Conservation (phyloP, 2,888 invertebrate species). For the Drosophila borborema region DNA sequence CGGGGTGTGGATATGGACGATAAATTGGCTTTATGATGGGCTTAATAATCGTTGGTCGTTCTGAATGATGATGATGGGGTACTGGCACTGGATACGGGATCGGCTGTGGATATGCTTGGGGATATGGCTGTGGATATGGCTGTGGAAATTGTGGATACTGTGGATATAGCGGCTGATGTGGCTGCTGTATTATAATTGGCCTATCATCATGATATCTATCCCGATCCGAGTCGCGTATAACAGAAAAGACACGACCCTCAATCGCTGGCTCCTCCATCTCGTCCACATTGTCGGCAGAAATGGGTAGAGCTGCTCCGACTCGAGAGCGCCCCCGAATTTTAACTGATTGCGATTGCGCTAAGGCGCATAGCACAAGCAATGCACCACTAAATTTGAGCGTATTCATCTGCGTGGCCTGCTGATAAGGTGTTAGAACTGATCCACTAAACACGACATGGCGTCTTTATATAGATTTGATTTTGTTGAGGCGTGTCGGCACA, state of each 20-base stretch:
- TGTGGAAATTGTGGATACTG: not conserved
- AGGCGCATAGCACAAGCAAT: slow-evolving; percentile 33
- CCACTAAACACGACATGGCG: not conserved
- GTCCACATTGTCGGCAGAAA: slow-evolving; percentile 5
- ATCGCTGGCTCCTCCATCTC: slow-evolving; percentile 22
- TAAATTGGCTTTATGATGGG: slow-evolving; percentile 24
- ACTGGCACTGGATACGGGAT: slow-evolving; percentile 9
- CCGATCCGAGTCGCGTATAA: slow-evolving; percentile 31
- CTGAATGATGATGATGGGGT: not conserved
- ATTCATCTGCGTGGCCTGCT: slow-evolving; percentile 2
- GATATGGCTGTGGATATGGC: not conserved
- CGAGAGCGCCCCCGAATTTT: slow-evolving; percentile 19
- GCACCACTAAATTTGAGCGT: slow-evolving; percentile 30
- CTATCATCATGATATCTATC: slow-evolving; percentile 14
- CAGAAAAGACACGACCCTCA: slow-evolving; percentile 40
- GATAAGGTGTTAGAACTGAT: slow-evolving; percentile 32
- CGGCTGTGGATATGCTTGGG: not conserved
- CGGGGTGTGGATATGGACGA: not conserved
- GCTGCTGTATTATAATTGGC: slow-evolving; percentile 40
- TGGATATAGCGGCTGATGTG: not conserved
- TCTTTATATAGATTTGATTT: slow-evolving; percentile 41
- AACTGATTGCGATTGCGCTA: slow-evolving; percentile 18
- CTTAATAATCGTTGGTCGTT: slow-evolving; percentile 23
- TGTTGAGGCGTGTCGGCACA: not conserved
- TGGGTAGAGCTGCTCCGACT: not conserved